Conservation (phyloP, 2,797 vertebrate genomes). For the Danio aesculapii region DNA sequence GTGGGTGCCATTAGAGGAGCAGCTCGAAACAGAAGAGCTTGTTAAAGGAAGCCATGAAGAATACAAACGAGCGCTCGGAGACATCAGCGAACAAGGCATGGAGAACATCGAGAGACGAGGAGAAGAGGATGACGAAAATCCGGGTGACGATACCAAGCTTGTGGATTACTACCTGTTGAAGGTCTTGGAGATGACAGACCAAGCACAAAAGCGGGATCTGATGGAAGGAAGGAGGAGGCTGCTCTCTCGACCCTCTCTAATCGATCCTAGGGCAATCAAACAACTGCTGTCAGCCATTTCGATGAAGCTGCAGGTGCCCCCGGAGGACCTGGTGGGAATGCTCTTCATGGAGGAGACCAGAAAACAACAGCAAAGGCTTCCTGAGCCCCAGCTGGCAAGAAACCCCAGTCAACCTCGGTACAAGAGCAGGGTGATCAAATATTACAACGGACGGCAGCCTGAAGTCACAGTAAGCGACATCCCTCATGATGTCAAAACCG, state of each 20-base stretch:
- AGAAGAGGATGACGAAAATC: conserved; percentile 75
- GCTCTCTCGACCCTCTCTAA: conserved; percentile 78
- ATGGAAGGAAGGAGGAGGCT: conserved; percentile 75
- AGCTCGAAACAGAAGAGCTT: conserved; percentile 92
- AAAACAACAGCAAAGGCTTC: conserved; percentile 85
- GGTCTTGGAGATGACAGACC: conserved; percentile 84
- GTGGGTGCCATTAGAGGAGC: conserved; percentile 94
- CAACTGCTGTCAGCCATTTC: conserved; percentile 91
- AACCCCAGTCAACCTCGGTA: conserved; percentile 79
- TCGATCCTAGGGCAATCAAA: conserved; percentile 89
- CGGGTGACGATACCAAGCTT: conserved; percentile 88
- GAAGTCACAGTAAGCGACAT: conserved; percentile 76
- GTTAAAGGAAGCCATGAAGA: conserved; percentile 91
- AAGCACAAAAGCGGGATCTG: conserved; percentile 77
- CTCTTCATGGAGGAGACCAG: conserved; percentile 88
- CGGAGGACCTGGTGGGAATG: conserved; percentile 96
- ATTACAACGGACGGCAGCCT: conserved; percentile 82
- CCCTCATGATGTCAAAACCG: conserved; percentile 89
- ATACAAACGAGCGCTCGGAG: conserved; percentile 81
- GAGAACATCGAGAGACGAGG: conserved; percentile 81
- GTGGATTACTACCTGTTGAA: conserved; percentile 91
- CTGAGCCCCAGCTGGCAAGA: conserved; percentile 63
- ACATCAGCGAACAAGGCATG: conserved; percentile 72
- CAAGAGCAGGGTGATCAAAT: conserved; percentile 81
- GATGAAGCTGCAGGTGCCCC: conserved; percentile 94